Evolutionary conservation across 2,888 invertebrate species (phyloP).

Genomic region (Hypsopygia costalis): DNA sequence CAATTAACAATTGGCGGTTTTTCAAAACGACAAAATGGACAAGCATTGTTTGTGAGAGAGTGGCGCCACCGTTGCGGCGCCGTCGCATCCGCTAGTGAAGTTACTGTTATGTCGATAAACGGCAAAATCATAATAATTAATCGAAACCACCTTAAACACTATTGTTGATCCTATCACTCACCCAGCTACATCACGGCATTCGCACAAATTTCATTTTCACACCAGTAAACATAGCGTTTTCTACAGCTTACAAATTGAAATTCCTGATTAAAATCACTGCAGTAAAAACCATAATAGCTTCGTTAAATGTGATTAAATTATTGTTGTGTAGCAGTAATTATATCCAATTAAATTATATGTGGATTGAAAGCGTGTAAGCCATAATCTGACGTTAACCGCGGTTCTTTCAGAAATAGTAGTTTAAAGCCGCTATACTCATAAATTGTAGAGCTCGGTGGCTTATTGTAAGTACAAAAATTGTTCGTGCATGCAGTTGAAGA

Average conservation of each 20-base stretch:
- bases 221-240: conserved; percentile 1
- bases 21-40: conserved; percentile 50
- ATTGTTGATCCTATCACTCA: conserved; percentile 30
- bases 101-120: conserved; percentile 42
- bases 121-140: conserved; percentile 39
- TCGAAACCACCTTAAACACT: conserved; percentile 33
- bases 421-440: background rate
- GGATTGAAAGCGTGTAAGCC: conserved; percentile 1
- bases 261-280: background rate
- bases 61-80: conserved; percentile 54
- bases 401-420: conserved; percentile 4
- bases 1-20: conserved; percentile 64
- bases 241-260: background rate
- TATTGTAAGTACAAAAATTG: background rate
- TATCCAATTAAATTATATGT: conserved; percentile 6
- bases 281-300: conserved; percentile 6
- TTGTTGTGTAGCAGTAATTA: conserved; percentile 9
- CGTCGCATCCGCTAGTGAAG: conserved; percentile 72
- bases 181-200: conserved; percentile 7
- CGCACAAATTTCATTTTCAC: conserved; percentile 6
- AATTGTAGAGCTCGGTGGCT: background rate
- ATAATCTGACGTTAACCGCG: background rate
- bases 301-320: conserved; percentile 8
- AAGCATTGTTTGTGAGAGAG: conserved; percentile 64
- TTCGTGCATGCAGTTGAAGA: conserved; percentile 4